Evolutionary conservation across 2,113 vertebrate species (phyloP).

Genomic region (Anser cygnoides): DNA sequence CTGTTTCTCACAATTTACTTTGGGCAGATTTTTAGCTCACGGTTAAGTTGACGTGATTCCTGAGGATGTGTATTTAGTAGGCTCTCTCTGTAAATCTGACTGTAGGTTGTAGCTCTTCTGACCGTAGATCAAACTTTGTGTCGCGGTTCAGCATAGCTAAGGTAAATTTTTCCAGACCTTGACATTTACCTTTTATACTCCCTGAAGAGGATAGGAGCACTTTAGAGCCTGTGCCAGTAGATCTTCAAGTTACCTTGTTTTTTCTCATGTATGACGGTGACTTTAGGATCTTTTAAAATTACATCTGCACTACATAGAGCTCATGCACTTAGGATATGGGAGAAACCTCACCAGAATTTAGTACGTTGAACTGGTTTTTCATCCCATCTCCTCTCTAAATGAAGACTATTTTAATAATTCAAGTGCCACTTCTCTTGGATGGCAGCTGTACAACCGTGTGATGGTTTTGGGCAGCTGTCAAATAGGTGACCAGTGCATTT

Average conservation of each 20-base stretch:
- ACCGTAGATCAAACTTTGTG: not conserved
- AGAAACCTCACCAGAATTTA: not conserved
- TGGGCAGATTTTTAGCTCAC: not conserved
- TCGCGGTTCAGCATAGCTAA: not conserved
- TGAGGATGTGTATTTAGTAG: not conserved
- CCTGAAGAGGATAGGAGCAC: fast-evolving
- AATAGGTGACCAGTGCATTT: fast-evolving
- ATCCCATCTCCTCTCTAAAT: not conserved
- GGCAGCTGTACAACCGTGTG: not conserved
- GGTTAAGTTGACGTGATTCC: not conserved
- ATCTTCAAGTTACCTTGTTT: not conserved
- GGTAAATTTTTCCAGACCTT: not conserved
- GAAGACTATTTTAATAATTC: not conserved
- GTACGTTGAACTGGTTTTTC: not conserved
- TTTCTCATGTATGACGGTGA: not conserved
- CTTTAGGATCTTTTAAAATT: not conserved
- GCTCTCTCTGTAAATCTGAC: not conserved
- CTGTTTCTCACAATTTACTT: not conserved
- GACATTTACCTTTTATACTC: not conserved
- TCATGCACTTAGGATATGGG: not conserved
- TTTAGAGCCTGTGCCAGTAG: not conserved
- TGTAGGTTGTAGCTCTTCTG: not conserved
- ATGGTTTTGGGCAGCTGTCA: not conserved
- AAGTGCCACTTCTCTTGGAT: not conserved
- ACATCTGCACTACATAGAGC: not conserved